A percentile compares a stretch with the other conserved stretches of the same genome.
phyloP scores from a whole-genome alignment of 1,140 invertebrate species.

The Hetaerina americana region DNA sequence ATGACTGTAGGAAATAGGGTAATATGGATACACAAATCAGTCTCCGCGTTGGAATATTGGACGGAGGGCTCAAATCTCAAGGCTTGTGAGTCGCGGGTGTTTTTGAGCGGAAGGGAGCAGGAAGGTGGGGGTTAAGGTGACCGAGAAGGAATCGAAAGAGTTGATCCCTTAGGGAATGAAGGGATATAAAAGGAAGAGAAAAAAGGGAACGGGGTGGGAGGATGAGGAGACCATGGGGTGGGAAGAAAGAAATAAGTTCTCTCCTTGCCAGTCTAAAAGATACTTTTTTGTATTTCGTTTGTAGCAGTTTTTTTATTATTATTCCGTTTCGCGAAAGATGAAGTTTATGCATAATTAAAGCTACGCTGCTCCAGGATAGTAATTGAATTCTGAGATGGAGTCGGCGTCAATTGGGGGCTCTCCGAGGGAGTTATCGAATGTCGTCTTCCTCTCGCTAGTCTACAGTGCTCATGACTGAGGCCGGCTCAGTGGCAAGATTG shows the following conservation, averaged over 20 bases:
- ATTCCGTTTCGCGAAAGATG: background rate
- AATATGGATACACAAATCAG: too few relatives aligned
- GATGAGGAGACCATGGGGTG: too few relatives aligned
- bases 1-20: too few relatives aligned
- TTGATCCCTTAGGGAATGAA: background rate
- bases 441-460: too few relatives aligned
- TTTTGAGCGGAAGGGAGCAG: too few relatives aligned
- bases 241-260: background rate
- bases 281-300: background rate
- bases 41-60: too few relatives aligned
- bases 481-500: too few relatives aligned
- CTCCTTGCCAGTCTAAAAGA: background rate
- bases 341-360: slow-evolving; percentile 1
- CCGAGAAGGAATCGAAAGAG: background rate
- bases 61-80: too few relatives aligned
- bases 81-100: too few relatives aligned
- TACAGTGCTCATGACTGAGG: too few relatives aligned
- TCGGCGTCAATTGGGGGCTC: background rate
- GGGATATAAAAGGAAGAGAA: too few relatives aligned
- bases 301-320: background rate
- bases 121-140: background rate
- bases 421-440: background rate
- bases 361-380: background rate
- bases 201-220: too few relatives aligned
- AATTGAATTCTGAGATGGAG: background rate